Percentiles rank a stretch among this genome's conserved stretches.
Evolutionary conservation across 2,797 vertebrate genomes (phyloP).

Genomic region (Heteromormyrus szaboi): DNA sequence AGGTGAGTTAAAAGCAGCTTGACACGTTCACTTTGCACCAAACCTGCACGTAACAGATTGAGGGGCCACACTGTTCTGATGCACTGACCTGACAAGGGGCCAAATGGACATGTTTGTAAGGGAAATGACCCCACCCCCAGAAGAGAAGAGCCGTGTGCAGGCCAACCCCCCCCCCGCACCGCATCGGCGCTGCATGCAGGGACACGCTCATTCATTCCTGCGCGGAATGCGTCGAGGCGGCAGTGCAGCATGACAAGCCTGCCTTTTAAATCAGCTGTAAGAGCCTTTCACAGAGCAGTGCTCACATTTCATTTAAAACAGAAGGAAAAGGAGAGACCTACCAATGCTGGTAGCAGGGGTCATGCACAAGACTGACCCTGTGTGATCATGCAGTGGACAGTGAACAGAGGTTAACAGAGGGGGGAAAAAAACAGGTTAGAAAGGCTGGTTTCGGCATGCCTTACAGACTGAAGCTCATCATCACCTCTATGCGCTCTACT

Average conservation of each 20-base stretch:
- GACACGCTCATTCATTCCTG: not conserved
- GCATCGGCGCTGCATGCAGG: not conserved
- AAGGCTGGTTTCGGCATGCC: slow-evolving; percentile 54
- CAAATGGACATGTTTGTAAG: not conserved
- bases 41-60: not conserved
- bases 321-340: slow-evolving; percentile 79
- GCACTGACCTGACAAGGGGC: not conserved
- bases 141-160: not conserved
- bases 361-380: slow-evolving; percentile 99
- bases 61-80: not conserved
- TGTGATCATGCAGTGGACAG: slow-evolving; percentile 72
- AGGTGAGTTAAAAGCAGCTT: slow-evolving; percentile 26
- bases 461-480: slow-evolving; percentile 25
- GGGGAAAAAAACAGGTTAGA: slow-evolving; percentile 73
- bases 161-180: not conserved
- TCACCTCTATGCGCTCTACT: not conserved
- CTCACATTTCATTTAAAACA: slow-evolving; percentile 23
- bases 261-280: slow-evolving; percentile 47
- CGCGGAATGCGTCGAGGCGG: too few relatives aligned
- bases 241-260: slow-evolving; percentile 6
- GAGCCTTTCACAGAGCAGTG: slow-evolving; percentile 23
- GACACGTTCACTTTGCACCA: not conserved
- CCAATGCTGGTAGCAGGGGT: slow-evolving; percentile 91
- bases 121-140: not conserved
- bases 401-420: slow-evolving; percentile 75